Conservation (phyloP, 1,140 invertebrate species). For the Zaprionus davidi region DNA sequence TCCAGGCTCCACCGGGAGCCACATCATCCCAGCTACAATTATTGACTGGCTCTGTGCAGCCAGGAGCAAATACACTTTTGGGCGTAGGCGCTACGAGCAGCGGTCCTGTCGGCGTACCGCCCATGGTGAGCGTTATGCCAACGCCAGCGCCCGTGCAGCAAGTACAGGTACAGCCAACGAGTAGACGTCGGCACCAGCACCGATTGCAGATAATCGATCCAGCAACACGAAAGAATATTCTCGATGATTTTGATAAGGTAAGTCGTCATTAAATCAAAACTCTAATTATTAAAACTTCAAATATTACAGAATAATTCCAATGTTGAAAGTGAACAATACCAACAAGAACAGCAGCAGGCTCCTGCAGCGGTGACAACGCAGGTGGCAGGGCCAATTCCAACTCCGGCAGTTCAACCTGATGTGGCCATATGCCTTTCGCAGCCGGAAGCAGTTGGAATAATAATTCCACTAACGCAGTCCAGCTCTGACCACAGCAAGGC, state of each 20-base stretch:
- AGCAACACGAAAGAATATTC: conserved; percentile 74
- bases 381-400: neutral
- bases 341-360: conserved; percentile 35
- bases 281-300: neutral
- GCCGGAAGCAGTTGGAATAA: conserved; percentile 29
- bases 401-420: conserved; percentile 41
- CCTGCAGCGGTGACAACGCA: neutral
- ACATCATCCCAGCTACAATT: conserved; percentile 61
- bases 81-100: conserved; percentile 51
- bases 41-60: conserved; percentile 62
- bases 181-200: conserved; percentile 65
- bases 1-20: conserved; percentile 59
- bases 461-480: conserved; percentile 19
- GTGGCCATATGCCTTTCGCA: conserved; percentile 39
- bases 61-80: conserved; percentile 59
- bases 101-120: conserved; percentile 64
- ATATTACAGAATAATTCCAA: conserved; percentile 46
- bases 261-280: no score
- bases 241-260: conserved; percentile 77
- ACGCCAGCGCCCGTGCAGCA: conserved; percentile 45
- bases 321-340: conserved; percentile 57
- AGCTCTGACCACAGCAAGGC: conserved; percentile 37
- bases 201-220: conserved; percentile 78
- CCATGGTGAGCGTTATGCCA: conserved; percentile 68
- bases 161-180: conserved; percentile 47